Conservation (phyloP, 2,797 vertebrate species). For the Rhynchonycteris naso region DNA sequence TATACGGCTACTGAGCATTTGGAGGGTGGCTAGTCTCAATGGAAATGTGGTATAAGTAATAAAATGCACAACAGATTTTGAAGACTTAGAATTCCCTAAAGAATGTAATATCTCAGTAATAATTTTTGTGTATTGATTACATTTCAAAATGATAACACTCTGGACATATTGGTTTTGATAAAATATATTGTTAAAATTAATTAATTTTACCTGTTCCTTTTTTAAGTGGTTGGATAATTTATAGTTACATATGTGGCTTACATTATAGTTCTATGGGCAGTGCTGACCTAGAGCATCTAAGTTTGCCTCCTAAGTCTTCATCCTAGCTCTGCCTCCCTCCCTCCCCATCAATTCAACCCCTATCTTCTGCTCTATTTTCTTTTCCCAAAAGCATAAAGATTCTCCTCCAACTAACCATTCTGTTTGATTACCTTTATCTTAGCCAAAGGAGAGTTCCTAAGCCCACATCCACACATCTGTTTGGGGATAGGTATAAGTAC, state of each 20-base stretch:
- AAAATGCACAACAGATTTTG: not conserved
- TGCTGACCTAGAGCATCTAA: not conserved
- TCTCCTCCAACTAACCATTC: not conserved
- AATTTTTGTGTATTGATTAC: not conserved
- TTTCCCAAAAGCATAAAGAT: not conserved
- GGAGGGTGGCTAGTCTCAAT: not conserved
- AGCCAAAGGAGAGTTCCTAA: slow-evolving; percentile 3
- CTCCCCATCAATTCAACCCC: not conserved
- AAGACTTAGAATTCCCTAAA: not conserved
- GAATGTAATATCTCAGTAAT: not conserved
- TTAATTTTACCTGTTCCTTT: not conserved
- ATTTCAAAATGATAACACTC: slow-evolving; percentile 14
- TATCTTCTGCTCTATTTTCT: not conserved
- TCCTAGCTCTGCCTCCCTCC: not conserved
- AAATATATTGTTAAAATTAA: slow-evolving; percentile 28
- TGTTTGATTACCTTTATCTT: not conserved
- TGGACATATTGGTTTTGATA: not conserved
- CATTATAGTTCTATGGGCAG: not conserved
- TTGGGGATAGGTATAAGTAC: not conserved
- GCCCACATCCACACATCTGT: not conserved
- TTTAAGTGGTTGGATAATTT: not conserved
- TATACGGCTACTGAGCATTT: not conserved
- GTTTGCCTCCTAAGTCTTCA: not conserved
- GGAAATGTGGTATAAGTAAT: not conserved
- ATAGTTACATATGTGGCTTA: not conserved